Percentiles rank a stretch among this genome's conserved stretches.
Conservation (phyloP, 2,888 invertebrate species). For the Hoplodrina ambigua region DNA sequence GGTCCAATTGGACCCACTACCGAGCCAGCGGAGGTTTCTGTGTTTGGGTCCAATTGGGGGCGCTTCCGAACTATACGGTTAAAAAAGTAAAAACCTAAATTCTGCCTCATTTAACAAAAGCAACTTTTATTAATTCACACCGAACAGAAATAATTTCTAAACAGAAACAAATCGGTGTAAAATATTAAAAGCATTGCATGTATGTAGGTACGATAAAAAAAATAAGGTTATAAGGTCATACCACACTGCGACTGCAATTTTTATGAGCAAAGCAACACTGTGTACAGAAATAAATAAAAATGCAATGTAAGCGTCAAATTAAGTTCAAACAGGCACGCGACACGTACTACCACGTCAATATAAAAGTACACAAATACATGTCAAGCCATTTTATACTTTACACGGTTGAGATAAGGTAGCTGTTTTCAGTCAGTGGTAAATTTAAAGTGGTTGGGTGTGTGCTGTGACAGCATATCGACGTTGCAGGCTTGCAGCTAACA, state of each 20-base stretch:
- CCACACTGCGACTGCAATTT: conserved; percentile 72
- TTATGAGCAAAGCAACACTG: conserved; percentile 73
- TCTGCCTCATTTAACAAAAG: conserved; percentile 7
- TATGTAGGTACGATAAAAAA: conserved; percentile 53
- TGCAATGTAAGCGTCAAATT: conserved; percentile 79
- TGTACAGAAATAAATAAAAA: conserved; percentile 75
- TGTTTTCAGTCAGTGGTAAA: conserved; percentile 59
- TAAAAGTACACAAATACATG: conserved; percentile 63
- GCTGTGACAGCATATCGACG: conserved; percentile 81
- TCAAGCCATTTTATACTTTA: conserved; percentile 68
- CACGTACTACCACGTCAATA: conserved; percentile 67
- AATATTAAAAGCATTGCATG: conserved; percentile 50
- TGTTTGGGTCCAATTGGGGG: too few relatives aligned
- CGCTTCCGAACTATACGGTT: too few relatives aligned
- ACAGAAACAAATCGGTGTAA: conserved; percentile 37
- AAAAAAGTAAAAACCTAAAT: too few relatives aligned
- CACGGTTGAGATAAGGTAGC: conserved; percentile 63
- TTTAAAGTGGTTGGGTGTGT: conserved; percentile 62
- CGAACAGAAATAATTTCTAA: conserved; percentile 26
- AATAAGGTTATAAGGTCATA: conserved; percentile 73
- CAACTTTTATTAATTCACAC: conserved; percentile 13
- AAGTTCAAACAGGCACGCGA: conserved; percentile 75
- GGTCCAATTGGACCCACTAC: too few relatives aligned
- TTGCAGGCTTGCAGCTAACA: conserved; percentile 70
- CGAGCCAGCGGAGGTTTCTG: too few relatives aligned